Evolutionary conservation across 1,140 invertebrate genomes (phyloP).

Genomic region (Ylistrum balloti): DNA sequence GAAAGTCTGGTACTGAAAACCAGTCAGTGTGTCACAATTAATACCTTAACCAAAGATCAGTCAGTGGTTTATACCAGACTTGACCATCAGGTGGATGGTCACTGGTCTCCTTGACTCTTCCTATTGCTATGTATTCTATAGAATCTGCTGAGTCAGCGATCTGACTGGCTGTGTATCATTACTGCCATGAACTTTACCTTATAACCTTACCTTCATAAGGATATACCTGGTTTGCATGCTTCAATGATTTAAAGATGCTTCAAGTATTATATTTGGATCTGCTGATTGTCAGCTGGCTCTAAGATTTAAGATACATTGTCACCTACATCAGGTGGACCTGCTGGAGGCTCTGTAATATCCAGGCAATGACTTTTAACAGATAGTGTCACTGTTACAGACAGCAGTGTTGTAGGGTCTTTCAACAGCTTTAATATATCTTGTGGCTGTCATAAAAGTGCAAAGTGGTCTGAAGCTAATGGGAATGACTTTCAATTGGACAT

Average conservation of each 20-base stretch:
- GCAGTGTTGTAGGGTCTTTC: background rate
- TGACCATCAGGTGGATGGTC: too few relatives aligned
- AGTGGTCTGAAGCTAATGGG: background rate
- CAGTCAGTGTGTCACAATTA: background rate
- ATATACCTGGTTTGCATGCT: background rate
- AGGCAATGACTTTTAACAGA: conserved; percentile 23
- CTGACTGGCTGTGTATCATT: background rate
- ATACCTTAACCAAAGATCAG: too few relatives aligned
- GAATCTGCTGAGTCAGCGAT: conserved; percentile 31
- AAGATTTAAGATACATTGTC: background rate
- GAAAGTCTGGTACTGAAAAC: background rate
- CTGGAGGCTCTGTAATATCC: background rate
- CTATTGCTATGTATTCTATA: too few relatives aligned
- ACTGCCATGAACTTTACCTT: background rate
- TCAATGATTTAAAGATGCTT: conserved; percentile 16
- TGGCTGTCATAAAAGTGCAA: background rate
- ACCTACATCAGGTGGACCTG: background rate
- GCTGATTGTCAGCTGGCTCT: background rate
- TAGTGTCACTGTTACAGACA: background rate
- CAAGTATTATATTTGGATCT: background rate
- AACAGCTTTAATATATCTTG: background rate
- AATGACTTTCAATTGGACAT: background rate
- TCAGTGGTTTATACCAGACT: too few relatives aligned
- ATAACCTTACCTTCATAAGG: background rate
- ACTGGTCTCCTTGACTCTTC: too few relatives aligned